Evolutionary conservation across 1,140 invertebrate genomes (phyloP), one percentile per base, ranked within the genome.

Genomic region (Caerostris darwini): DNA sequence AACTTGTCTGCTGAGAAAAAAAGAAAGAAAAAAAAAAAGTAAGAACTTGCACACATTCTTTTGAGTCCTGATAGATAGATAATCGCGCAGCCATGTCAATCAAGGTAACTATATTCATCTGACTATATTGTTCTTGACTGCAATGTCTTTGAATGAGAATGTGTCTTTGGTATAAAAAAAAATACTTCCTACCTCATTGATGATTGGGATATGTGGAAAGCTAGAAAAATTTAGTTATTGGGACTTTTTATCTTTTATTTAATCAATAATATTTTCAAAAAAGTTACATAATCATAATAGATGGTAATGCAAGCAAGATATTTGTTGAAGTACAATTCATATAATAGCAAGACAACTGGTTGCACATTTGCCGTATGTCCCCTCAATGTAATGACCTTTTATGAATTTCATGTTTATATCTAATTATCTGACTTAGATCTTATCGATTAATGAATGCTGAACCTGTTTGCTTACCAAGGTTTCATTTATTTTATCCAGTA

Each of bases 1-100:
- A 87, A 64, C 85, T 87, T 87, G 85, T 87, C 85, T 87, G 34
- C 58, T 59, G 53, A 57, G 71, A 50, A 3, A 77, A 34, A 77
- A 77, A n/a, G n/a, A n/a, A n/a, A n/a, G n/a, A 77, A 67, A 7
- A 77, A 77, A 53, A 34, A 34, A 34, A 34, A 34, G 34, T 34
- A 34, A 34, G 34, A 77, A 53, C 69, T 50, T 34, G 34, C 85
- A 56, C 85, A 61, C 85, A 87, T 87, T 87, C 85, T 87, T 61
- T 6, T 19, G 59, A 50, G 59, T 59, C 58, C 12, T 61, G 85
- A 50, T 59, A 59, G 85, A 50, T 59, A 59, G 85, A 87, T 87
- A 87, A 87, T 34, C 12, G 19, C 81, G 57, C 53, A 19, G 71
- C 71, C 71, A 77, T 12, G 71, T 77, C 71, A 77, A 77, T 77